phyloP scores from a whole-genome alignment of 1,140 invertebrate species.

The Zophobas atratus region DNA sequence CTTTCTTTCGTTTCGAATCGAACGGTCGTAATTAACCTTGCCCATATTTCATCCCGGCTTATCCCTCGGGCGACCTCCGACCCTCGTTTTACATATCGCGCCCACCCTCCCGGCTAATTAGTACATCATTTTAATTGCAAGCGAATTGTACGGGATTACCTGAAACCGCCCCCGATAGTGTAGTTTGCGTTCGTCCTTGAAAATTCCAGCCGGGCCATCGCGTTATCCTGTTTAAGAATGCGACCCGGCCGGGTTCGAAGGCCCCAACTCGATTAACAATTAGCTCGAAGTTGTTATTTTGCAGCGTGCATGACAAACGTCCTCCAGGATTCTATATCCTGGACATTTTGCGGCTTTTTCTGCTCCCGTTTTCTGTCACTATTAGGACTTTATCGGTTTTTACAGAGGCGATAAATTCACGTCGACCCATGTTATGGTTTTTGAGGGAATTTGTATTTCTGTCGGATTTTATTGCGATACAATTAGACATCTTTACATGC shows the following conservation, averaged over 20 bases:
- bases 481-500: not conserved
- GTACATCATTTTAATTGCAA: slow-evolving; percentile 24
- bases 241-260: too few species aligned
- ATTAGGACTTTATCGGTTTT: slow-evolving; percentile 19
- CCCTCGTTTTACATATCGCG: not conserved
- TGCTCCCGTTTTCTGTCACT: slow-evolving; percentile 17
- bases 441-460: not conserved
- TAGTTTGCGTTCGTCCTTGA: not conserved
- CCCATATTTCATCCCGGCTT: not conserved
- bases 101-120: not conserved
- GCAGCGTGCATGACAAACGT: not conserved
- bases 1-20: too few species aligned
- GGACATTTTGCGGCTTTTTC: slow-evolving; percentile 12
- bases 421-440: slow-evolving; percentile 19
- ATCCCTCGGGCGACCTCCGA: slow-evolving; percentile 5
- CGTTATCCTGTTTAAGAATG: too few species aligned
- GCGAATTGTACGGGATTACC: slow-evolving; percentile 4
- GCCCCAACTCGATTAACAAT: too few species aligned
- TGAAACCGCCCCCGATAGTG: slow-evolving; percentile 14
- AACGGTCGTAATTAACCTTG: too few species aligned
- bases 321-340: slow-evolving; percentile 3
- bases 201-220: slow-evolving; percentile 5
- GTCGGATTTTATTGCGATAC: slow-evolving; percentile 1
- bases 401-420: slow-evolving; percentile 11
- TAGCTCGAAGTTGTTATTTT: too few species aligned